These are phyloP conservation scores for Plutella xylostella DNA, from an alignment of 2,888 invertebrate species.

Conservation along the genomic window DNA sequence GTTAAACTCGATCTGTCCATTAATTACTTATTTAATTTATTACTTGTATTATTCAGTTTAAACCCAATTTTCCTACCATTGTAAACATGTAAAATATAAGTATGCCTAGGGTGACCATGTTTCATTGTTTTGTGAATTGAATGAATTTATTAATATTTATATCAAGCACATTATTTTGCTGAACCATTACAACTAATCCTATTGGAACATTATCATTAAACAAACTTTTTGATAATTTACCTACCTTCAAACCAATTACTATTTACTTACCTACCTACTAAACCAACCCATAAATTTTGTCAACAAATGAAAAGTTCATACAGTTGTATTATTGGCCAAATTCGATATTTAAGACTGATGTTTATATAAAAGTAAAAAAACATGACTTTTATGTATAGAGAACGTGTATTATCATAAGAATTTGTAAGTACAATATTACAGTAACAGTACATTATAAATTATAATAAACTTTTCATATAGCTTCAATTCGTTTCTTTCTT, in stretches of 20 bases:
- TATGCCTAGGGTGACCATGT: constrained; percentile 16
- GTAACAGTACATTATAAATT: constrained; percentile 45
- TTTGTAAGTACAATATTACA: constrained; percentile 59
- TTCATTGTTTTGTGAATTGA: constrained; percentile 14
- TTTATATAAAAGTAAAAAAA: constrained; percentile 21
- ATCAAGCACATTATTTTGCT: no score
- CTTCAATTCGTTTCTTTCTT: constrained; percentile 38
- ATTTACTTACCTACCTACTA: no score
- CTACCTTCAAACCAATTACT: no score
- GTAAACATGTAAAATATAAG: constrained; percentile 1
- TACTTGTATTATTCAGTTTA: constrained; percentile 50
- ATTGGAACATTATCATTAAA: no score
- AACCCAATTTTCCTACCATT: constrained; percentile 18
- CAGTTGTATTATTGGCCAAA: not conserved
- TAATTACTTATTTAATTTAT: no score
- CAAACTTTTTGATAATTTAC: no score
- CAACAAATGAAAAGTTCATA: no score
- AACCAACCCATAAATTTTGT: no score
- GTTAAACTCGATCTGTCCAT: constrained; percentile 55
- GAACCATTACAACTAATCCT: no score
- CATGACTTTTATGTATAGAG: not conserved
- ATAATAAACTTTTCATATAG: constrained; percentile 54
- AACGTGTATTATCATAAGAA: not conserved
- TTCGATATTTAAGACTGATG: not conserved
- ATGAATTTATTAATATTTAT: constrained; percentile 6